Percentiles rank a stretch among this genome's conserved stretches.
Conservation (phyloP, 2,797 vertebrate genomes). For the Pipistrellus pygmaeus region DNA sequence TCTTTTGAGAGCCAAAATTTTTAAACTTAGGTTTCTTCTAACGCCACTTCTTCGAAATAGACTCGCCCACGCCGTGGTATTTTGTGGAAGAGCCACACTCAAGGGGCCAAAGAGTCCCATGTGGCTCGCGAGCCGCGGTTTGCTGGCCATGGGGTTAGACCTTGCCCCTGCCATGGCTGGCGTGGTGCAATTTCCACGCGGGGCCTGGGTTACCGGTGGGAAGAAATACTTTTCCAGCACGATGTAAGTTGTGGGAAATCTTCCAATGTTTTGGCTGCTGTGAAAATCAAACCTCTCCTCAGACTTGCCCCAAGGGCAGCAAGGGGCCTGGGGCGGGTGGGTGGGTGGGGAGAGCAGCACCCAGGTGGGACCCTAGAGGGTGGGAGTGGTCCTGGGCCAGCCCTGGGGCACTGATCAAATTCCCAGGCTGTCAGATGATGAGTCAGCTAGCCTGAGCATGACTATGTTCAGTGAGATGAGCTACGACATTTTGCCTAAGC, state of each 20-base stretch:
- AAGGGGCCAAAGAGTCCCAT: no score
- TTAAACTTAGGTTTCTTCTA: no score
- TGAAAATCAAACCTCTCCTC: conserved; percentile 29
- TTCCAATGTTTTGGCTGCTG: background rate
- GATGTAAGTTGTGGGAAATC: background rate
- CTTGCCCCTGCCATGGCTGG: background rate
- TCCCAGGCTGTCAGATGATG: background rate
- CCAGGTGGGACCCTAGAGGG: no score
- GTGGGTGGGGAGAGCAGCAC: no score
- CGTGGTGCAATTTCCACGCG: background rate
- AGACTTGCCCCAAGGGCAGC: background rate
- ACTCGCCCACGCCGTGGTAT: no score
- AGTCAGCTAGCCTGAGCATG: background rate
- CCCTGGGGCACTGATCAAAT: background rate
- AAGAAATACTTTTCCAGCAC: background rate
- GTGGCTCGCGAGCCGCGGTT: no score
- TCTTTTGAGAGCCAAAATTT: no score
- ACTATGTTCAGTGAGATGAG: background rate
- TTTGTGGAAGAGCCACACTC: no score
- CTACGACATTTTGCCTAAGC: conserved; percentile 32
- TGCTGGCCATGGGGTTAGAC: background rate
- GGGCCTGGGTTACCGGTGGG: background rate
- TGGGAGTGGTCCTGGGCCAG: no score
- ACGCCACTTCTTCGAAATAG: no score
- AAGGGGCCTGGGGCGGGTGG: no score